Evolutionary conservation across 23 tunicate species (phyloP), one percentile per base, ranked within the genome.

Genomic region (Halocynthia aurantium): DNA sequence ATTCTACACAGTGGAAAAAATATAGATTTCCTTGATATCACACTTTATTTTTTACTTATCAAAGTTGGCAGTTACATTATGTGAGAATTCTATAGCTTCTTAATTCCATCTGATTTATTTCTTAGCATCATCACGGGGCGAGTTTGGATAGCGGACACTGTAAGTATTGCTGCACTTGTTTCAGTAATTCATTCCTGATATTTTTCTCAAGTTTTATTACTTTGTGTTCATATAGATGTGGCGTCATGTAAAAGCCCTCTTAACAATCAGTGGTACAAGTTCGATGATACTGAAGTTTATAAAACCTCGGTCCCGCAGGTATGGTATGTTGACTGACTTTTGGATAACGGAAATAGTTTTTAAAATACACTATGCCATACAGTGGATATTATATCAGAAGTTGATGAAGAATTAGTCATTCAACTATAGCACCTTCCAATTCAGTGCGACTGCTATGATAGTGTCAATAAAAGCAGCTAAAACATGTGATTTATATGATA

Each of bases 71-170:
- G 44, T 31, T 31, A 31, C 44, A 31, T 31, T 0, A 31, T 0
- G 44, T 31, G 44, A 31, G 44, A 31, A 31, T 31, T 31, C 44
- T 31, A 31, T 31, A 31, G 4, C 44, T 31, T 31, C 44, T 1
- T 31, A 31, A 31, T 31, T 31, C 44, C 4, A 31, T 31, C 44
- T 31, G 44, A 31, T 31, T 31, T 31, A 31, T 31, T 31, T 31
- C 2, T 15, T n/a, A 60, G 70, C 90, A 91, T 63, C 97, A 91
- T 71, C 84, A 91, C 66, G 97, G 97, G 0, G 86, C 86, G 7
- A 88, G 86, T 2, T 52, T 91, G 81, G 97, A 91, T 73, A 84
- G 90, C 53, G 97, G 97, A 10, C 97, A 91, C 63, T 91, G 77
- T 72, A 82, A 83, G 17, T 58, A 58, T 15, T 15, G 17, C 63